phyloP scores from a whole-genome alignment of 2,113 vertebrate genomes.

The Limnothrissa miodon region DNA sequence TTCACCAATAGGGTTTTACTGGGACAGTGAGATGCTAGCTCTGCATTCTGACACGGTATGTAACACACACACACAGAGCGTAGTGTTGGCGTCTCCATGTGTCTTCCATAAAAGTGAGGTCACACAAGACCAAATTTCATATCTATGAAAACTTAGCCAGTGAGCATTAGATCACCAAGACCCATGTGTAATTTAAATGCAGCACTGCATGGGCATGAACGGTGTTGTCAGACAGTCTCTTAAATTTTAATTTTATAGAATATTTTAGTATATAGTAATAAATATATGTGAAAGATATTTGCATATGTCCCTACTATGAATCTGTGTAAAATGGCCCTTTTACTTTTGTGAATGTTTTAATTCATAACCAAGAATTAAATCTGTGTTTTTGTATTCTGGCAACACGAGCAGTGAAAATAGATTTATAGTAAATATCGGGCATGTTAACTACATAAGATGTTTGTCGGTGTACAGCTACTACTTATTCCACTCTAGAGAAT shows the following conservation, averaged over 20 bases:
- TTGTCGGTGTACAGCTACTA: background rate
- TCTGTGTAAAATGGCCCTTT: background rate
- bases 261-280: too few relatives aligned
- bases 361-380: background rate
- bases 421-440: background rate
- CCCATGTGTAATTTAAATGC: background rate
- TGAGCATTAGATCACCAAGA: background rate
- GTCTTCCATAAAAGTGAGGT: slow-evolving; percentile 9
- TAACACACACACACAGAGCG: background rate
- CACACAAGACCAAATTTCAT: background rate
- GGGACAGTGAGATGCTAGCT: background rate
- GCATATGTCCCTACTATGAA: background rate
- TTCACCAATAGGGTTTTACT: background rate
- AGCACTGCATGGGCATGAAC: background rate
- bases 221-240: too few relatives aligned
- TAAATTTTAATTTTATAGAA: too few relatives aligned
- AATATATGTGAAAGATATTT: too few relatives aligned
- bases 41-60: background rate
- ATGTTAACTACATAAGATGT: background rate
- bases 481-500: background rate
- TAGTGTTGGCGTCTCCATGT: background rate
- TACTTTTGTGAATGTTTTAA: background rate
- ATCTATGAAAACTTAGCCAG: background rate
- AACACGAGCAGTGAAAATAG: background rate
- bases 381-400: background rate